Evolutionary conservation across 2,888 invertebrate genomes (phyloP), one percentile per base, ranked within the genome.

Genomic region (Torymus aiolomorphi): DNA sequence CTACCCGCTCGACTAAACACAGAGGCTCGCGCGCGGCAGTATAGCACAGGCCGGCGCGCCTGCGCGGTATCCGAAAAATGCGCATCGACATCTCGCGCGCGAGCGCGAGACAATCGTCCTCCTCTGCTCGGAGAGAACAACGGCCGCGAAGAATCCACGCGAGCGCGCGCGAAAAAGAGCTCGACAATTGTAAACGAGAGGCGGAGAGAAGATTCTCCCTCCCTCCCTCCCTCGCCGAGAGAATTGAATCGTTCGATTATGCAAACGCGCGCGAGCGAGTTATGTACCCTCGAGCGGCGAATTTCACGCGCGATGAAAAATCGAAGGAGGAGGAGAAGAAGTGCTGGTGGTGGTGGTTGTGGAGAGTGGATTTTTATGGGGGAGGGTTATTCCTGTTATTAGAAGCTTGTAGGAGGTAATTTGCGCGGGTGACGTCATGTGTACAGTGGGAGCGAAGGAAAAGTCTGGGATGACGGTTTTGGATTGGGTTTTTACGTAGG

Each of bases 171-270:
- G 16, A 18, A 24, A 49, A 49, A 59, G 49, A 14, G 31, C 31
- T 31, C 24, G 63, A 73, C 73, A 63, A 63, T 63, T 54, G 73
- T 63, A 73, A 73, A 71, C 63, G 73, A 62, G 31, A 16, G 16
- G 62, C 63, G 56, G 12, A 13, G 54, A 54, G 69, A 14, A 12
- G 57, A 16, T 56, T 4, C 56, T 24, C 2, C 31, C 56, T 8
- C 51, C 31, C 56, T 8, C 51, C 20, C 20, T 20, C 20, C 20
- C 10, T 54, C 12, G 24, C 24, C 5, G 42, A 59, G 73, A 42
- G 81, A 84, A 83, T 84, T 84, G 84, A 86, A 85, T 85, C 83
- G 84, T 84, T 85, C 83, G 85, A 85, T 86, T 85, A 86, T 85
- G 85, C 84, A 85, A 85, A 85, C 81, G 66, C 80, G 82, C 63